Conservation (phyloP, 2,797 vertebrate species). For the Rhabdomys pumilio region DNA sequence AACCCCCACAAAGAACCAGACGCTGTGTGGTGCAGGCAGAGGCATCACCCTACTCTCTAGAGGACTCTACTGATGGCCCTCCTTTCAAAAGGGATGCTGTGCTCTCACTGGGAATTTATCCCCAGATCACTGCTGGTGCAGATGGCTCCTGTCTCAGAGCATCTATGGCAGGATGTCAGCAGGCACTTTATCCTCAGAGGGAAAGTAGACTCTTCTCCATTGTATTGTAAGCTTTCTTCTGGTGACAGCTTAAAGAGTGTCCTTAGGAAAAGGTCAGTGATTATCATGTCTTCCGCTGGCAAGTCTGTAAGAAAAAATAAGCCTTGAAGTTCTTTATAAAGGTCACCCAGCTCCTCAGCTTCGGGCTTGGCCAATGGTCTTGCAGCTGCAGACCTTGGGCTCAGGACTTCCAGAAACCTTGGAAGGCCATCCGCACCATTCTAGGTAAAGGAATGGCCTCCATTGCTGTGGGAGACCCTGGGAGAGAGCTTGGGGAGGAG, state of each 20-base stretch:
- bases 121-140: not conserved
- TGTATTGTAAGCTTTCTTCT: not conserved
- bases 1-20: slow-evolving; percentile 42
- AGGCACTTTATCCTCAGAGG: slow-evolving; percentile 54
- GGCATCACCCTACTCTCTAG: not conserved
- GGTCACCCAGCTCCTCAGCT: slow-evolving; percentile 39
- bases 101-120: not conserved
- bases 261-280: slow-evolving; percentile 80
- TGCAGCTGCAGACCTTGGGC: slow-evolving; percentile 23
- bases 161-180: not conserved
- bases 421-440: not conserved
- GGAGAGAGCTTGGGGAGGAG: not conserved
- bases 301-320: slow-evolving; percentile 52
- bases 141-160: slow-evolving; percentile 6
- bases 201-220: slow-evolving; percentile 33
- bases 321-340: slow-evolving; percentile 76
- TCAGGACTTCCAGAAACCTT: not conserved
- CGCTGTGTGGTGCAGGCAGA: not conserved
- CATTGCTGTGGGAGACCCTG: not conserved
- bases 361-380: not conserved
- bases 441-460: not conserved
- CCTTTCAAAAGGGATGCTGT: not conserved
- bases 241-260: slow-evolving; percentile 58
- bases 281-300: slow-evolving; percentile 61
- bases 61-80: slow-evolving; percentile 11